Conservation (phyloP, 2,888 invertebrate species). For the Pristionchus fissidentatus region DNA sequence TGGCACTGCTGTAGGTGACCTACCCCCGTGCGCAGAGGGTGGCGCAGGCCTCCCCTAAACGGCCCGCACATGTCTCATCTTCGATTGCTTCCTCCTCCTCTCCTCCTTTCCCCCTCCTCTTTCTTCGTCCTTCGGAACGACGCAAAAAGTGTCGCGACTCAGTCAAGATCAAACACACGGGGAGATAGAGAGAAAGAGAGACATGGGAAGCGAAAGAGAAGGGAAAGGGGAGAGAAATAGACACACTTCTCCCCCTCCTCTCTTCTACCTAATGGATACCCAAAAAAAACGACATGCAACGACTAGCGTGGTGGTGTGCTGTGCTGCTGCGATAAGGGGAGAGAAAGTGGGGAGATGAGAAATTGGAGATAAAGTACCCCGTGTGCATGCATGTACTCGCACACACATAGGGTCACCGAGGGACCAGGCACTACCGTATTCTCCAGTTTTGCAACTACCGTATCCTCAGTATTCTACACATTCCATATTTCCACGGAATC, state of each 20-base stretch:
- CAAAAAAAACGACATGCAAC: slow-evolving; percentile 19
- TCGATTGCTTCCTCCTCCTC: background rate
- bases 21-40: too few relatives aligned
- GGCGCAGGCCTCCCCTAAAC: background rate
- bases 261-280: slow-evolving; percentile 22
- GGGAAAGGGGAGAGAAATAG: background rate
- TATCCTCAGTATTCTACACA: background rate
- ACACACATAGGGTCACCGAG: background rate
- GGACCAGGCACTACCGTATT: background rate
- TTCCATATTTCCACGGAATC: background rate
- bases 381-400: background rate
- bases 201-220: background rate
- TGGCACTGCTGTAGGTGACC: background rate
- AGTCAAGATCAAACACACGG: slow-evolving; percentile 35
- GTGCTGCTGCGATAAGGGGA: background rate
- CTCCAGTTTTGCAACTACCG: background rate
- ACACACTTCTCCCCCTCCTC: slow-evolving; percentile 29
- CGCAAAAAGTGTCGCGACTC: slow-evolving; percentile 11
- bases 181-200: background rate
- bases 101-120: slow-evolving; percentile 11
- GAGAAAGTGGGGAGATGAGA: background rate
- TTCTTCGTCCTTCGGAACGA: slow-evolving; percentile 24
- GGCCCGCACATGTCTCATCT: slow-evolving; percentile 29
- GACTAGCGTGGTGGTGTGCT: too few relatives aligned
- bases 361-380: background rate